Conservation (phyloP, 1,140 invertebrate genomes). For the Eupeodes corollae region DNA sequence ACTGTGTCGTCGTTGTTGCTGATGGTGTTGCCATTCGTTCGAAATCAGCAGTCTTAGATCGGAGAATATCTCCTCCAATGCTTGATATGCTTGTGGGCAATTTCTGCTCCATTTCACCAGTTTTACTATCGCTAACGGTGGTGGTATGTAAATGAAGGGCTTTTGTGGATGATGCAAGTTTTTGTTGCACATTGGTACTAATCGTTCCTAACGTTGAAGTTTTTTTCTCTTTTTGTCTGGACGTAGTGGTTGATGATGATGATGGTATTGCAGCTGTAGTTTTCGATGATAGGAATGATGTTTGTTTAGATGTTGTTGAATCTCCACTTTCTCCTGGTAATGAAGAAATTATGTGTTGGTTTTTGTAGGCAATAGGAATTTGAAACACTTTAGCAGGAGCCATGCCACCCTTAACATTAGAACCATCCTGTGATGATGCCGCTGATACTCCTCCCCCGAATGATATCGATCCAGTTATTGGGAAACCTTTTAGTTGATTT, state of each 20-base stretch:
- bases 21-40: conserved; percentile 42
- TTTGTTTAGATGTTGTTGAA: neutral
- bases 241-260: neutral
- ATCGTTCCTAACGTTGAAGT: too few relatives aligned
- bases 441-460: neutral
- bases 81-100: conserved; percentile 49
- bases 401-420: too few relatives aligned
- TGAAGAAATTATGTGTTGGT: neutral
- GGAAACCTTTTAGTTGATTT: neutral
- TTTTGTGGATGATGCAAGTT: neutral
- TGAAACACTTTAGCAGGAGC: too few relatives aligned
- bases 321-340: neutral
- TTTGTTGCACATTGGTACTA: too few relatives aligned
- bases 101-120: conserved; percentile 21
- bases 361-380: neutral
- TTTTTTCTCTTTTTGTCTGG: neutral
- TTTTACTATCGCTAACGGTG: neutral
- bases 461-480: neutral
- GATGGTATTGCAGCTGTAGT: neutral
- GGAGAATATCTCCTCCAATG: conserved; percentile 52
- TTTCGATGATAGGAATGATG: neutral
- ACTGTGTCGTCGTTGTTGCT: neutral
- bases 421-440: too few relatives aligned
- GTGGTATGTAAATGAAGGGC: neutral
- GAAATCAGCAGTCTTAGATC: conserved; percentile 56